Evolutionary conservation across 2,888 invertebrate species (phyloP), one percentile per base, ranked within the genome.

Genomic region (Sarcophaga variegata): DNA sequence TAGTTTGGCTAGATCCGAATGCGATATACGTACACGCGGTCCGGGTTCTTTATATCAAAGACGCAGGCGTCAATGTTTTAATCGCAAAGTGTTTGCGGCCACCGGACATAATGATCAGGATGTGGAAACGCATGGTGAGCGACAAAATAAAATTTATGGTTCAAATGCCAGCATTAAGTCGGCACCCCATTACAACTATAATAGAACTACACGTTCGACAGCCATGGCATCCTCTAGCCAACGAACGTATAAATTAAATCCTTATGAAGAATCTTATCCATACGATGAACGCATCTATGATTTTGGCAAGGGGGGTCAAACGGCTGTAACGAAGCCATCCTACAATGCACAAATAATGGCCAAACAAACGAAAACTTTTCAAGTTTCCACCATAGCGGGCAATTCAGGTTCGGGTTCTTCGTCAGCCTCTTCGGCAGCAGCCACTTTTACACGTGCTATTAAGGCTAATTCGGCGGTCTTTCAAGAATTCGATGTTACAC

Each of bases 1-100:
- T 25, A 93, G 92, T 83, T 92, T 95, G 81, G 95, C 95, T 0
- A 94, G 95, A 77, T 95, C 95, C 1, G 95, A 95, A 88, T 95
- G 94, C 60, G 95, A 95, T 84, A 95, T 95, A 77, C 92, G 95
- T 4, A 90, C 92, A 1, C 92, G 93, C 17, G 92, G 92, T 25
- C 88, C 88, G 27, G 88, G 92, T 86, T 82, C 88, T 88, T 75
- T 88, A 1, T 85, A 81, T 67, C 81, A 79, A 20, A 90, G 92
- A 4, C 92, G 93, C 1, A 92, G 93, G 0, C 91, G 93, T 1
- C 91, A 92, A 8, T 92, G 91, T 66, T 89, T 93, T 67, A 92
- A 90, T 85, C 91, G 93, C 3, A 93, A 93, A 89, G 89, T 92
- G 20, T 90, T 91, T 78, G 91, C 92, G 2, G 89, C 90, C 8